These are phyloP conservation scores for Linepithema humile DNA, from an alignment of 1,140 invertebrate species.

Conservation along the genomic window DNA sequence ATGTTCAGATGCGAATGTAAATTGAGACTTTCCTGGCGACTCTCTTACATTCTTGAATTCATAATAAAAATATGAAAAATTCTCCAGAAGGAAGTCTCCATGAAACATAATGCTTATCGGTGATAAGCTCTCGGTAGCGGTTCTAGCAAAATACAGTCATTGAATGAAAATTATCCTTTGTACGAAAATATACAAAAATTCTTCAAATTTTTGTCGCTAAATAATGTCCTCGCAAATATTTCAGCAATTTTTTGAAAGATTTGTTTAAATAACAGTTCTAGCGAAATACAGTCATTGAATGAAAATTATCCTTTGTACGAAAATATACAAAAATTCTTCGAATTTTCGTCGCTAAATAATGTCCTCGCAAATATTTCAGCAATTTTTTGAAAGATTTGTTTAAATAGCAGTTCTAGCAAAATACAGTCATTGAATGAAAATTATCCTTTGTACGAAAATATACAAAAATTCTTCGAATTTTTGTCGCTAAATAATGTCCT, in stretches of 20 bases:
- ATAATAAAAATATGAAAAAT: slow-evolving; percentile 10
- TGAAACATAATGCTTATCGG: neutral
- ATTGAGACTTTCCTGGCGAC: slow-evolving; percentile 31
- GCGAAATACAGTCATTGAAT: neutral
- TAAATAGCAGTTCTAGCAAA: neutral
- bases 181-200: neutral
- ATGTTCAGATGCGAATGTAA: slow-evolving; percentile 54
- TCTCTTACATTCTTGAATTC: neutral
- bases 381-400: neutral
- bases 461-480: neutral
- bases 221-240: neutral
- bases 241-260: neutral
- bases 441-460: neutral
- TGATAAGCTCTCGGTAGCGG: neutral
- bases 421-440: neutral
- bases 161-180: neutral
- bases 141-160: neutral
- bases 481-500: neutral
- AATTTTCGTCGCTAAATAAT: neutral
- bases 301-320: neutral
- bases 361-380: neutral
- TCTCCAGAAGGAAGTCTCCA: neutral
- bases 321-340: neutral
- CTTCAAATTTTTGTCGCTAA: neutral
- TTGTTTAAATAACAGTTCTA: neutral